A percentile compares a stretch with the other conserved stretches of the same genome.
Conservation (phyloP, 2,888 invertebrate genomes). For the Ctenicera cuprea region DNA sequence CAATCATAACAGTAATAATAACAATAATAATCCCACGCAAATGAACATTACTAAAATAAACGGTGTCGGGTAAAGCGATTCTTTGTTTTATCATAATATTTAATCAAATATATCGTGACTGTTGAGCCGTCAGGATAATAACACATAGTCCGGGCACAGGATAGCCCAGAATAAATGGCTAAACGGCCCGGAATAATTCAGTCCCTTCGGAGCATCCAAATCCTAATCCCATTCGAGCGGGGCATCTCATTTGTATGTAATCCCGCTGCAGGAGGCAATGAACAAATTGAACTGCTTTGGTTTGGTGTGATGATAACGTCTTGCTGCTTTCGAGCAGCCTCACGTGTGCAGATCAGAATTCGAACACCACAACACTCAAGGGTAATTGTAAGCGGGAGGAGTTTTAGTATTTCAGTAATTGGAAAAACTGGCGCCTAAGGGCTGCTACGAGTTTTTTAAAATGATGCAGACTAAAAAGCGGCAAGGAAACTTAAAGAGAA, state of each 20-base stretch:
- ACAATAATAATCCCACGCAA: neutral
- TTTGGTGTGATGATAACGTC: constrained; percentile 49
- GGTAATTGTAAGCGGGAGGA: constrained; percentile 3
- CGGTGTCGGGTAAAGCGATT: neutral
- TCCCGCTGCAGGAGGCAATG: constrained; percentile 52
- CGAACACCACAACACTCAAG: constrained; percentile 4
- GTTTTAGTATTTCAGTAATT: neutral
- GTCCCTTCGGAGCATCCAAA: constrained; percentile 52
- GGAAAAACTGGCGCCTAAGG: constrained; percentile 6
- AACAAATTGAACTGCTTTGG: constrained; percentile 52
- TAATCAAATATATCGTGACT: constrained; percentile 34
- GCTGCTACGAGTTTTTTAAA: constrained; percentile 8
- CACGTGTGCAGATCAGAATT: constrained; percentile 7
- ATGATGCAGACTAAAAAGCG: constrained; percentile 3
- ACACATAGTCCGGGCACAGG: constrained; percentile 42
- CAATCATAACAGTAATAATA: neutral
- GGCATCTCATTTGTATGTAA: constrained; percentile 57
- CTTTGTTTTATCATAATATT: constrained; percentile 34
- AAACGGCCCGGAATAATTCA: constrained; percentile 55
- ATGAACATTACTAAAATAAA: neutral
- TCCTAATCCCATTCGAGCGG: constrained; percentile 53
- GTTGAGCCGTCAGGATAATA: constrained; percentile 48
- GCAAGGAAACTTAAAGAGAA: neutral
- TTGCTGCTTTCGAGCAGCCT: constrained; percentile 37
- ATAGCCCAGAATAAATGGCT: constrained; percentile 49